phyloP scores from a whole-genome alignment of 2,888 invertebrate species.

The Cremastinae sp. region DNA sequence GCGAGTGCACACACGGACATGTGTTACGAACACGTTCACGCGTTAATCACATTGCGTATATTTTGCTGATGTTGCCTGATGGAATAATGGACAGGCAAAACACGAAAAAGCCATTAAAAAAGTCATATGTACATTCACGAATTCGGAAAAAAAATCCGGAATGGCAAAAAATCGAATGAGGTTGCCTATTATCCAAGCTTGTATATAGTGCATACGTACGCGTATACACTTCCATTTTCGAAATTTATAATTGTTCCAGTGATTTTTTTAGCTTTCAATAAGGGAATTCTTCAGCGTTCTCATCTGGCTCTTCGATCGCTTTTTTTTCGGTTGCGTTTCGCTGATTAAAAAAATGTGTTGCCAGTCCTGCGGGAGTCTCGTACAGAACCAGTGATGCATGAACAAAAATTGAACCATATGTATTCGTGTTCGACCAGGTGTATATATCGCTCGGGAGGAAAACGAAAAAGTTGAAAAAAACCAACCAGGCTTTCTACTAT shows the following conservation, averaged over 20 bases:
- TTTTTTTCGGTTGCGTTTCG: conserved; percentile 27
- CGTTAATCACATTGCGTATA: conserved; percentile 56
- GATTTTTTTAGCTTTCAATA: conserved; percentile 11
- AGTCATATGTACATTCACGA: no score
- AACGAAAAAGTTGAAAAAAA: not conserved
- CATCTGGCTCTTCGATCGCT: conserved; percentile 7
- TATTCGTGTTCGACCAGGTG: conserved; percentile 1
- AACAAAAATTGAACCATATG: conserved; percentile 24
- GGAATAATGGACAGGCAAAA: conserved; percentile 39
- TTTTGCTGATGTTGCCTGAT: conserved; percentile 40
- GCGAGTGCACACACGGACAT: not conserved
- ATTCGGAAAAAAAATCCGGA: conserved; percentile 38
- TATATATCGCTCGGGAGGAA: not conserved
- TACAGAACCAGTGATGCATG: conserved; percentile 1
- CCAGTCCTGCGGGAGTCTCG: conserved; percentile 4
- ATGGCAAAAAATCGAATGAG: conserved; percentile 11
- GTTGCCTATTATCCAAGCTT: no score
- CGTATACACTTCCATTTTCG: no score
- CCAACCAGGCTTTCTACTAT: not conserved
- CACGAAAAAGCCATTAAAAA: conserved; percentile 42
- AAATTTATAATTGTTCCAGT: no score
- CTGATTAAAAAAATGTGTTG: conserved; percentile 44
- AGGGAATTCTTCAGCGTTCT: no score
- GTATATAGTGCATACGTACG: no score
- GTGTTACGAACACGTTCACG: conserved; percentile 30